Percentiles rank a stretch among this genome's conserved stretches.
Conservation (phyloP, 2,113 vertebrate genomes). For the Lates calcarifer region DNA sequence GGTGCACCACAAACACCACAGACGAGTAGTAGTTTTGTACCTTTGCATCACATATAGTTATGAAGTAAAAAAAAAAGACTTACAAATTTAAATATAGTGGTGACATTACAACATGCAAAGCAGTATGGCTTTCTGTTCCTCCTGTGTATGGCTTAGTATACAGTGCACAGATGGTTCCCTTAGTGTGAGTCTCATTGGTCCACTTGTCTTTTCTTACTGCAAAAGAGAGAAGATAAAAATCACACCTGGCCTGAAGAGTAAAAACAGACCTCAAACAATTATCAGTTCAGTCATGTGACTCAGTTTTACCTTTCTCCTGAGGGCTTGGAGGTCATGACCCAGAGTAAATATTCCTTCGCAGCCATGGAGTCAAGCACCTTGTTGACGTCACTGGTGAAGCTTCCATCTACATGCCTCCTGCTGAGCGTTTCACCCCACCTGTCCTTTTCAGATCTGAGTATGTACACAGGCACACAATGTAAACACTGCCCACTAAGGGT, state of each 20-base stretch:
- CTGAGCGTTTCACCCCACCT: conserved; percentile 79
- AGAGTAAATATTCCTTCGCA: conserved; percentile 94
- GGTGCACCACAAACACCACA: conserved; percentile 55
- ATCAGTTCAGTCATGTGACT: neutral
- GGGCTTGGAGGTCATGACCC: conserved; percentile 93
- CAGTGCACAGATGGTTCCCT: conserved; percentile 74
- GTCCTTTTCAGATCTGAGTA: conserved; percentile 85
- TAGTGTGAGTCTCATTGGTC: conserved; percentile 80
- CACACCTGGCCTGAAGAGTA: neutral
- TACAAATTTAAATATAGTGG: conserved; percentile 47
- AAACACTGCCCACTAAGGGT: conserved; percentile 38
- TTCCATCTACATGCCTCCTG: conserved; percentile 94
- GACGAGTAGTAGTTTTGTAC: conserved; percentile 66
- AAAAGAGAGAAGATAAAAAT: conserved; percentile 46
- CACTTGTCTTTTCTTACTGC: conserved; percentile 84
- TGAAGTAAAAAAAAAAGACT: conserved; percentile 49
- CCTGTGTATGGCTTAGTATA: conserved; percentile 73
- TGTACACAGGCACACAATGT: conserved; percentile 72
- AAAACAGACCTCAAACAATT: neutral
- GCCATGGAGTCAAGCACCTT: conserved; percentile 95
- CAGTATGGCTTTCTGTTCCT: conserved; percentile 86
- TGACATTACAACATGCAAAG: conserved; percentile 67
- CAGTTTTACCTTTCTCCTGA: conserved; percentile 79
- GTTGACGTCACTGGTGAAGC: conserved; percentile 96
- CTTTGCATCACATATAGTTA: conserved; percentile 58